phyloP scores from a whole-genome alignment of 2,113 vertebrate species.

The Ondatra zibethicus region DNA sequence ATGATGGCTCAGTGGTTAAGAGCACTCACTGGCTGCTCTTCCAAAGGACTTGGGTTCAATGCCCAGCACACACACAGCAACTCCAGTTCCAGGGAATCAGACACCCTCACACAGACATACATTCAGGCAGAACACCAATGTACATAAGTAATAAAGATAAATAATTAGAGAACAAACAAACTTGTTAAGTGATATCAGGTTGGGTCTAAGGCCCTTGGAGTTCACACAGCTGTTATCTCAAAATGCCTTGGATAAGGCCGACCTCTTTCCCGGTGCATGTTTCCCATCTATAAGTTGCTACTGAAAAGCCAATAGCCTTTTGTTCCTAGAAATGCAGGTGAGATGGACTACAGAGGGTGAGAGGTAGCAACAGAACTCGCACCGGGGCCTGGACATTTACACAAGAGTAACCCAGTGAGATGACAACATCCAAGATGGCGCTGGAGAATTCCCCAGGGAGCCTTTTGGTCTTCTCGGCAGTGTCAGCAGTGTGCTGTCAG shows the following conservation, averaged over 20 bases:
- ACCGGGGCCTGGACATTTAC: neutral
- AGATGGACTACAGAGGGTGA: neutral
- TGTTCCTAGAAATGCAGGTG: neutral
- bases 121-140: too few relatives aligned
- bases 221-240: neutral
- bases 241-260: neutral
- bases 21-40: too few relatives aligned
- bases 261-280: neutral
- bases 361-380: accelerated
- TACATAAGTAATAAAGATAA: too few relatives aligned
- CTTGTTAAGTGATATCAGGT: neutral
- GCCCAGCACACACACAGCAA: too few relatives aligned
- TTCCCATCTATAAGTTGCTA: neutral
- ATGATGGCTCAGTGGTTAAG: too few relatives aligned
- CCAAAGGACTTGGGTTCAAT: too few relatives aligned
- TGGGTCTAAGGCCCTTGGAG: neutral
- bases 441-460: neutral
- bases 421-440: neutral
- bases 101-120: too few relatives aligned
- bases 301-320: constrained; percentile 28
- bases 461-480: neutral
- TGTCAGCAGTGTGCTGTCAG: neutral
- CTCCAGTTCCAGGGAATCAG: too few relatives aligned
- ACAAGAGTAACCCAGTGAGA: neutral
- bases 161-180: neutral